Percentiles rank a stretch among this genome's conserved stretches.
phyloP scores from a whole-genome alignment of 1,140 invertebrate genomes.

The Philaenus spumarius region DNA sequence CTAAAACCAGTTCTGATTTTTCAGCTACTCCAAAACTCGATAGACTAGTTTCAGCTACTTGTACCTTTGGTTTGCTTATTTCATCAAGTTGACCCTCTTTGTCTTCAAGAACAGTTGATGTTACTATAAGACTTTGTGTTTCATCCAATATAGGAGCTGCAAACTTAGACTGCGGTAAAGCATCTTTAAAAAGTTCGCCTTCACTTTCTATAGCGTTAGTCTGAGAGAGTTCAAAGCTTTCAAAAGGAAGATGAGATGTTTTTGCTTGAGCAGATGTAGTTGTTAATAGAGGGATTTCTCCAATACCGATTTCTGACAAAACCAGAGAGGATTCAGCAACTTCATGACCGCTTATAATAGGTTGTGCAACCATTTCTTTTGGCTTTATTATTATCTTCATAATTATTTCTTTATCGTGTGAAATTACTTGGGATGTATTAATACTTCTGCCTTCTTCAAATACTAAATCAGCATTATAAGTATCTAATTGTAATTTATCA shows the following conservation, averaged over 20 bases:
- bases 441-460: slow-evolving; percentile 45
- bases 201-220: slow-evolving; percentile 43
- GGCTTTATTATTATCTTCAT: slow-evolving; percentile 18
- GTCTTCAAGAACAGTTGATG: slow-evolving; percentile 41
- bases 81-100: slow-evolving; percentile 39
- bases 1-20: slow-evolving; percentile 30
- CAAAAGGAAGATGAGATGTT: slow-evolving; percentile 31
- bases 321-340: slow-evolving; percentile 30
- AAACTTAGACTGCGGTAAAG: slow-evolving; percentile 36
- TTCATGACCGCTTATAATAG: slow-evolving; percentile 34
- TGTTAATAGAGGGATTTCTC: slow-evolving; percentile 27
- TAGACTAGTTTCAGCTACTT: slow-evolving; percentile 34
- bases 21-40: slow-evolving; percentile 35
- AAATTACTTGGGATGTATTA: slow-evolving; percentile 39
- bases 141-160: slow-evolving; percentile 43
- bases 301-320: slow-evolving; percentile 28
- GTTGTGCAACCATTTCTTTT: slow-evolving; percentile 27
- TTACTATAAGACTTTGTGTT: slow-evolving; percentile 43
- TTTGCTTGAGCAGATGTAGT: slow-evolving; percentile 24
- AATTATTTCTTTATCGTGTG: slow-evolving; percentile 41
- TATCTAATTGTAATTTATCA: slow-evolving; percentile 38
- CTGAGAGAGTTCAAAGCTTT: slow-evolving; percentile 31
- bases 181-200: slow-evolving; percentile 38
- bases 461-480: slow-evolving; percentile 39
- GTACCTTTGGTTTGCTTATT: slow-evolving; percentile 27